phyloP scores from a whole-genome alignment of 2,888 invertebrate genomes.

The Galeruca laticollis region DNA sequence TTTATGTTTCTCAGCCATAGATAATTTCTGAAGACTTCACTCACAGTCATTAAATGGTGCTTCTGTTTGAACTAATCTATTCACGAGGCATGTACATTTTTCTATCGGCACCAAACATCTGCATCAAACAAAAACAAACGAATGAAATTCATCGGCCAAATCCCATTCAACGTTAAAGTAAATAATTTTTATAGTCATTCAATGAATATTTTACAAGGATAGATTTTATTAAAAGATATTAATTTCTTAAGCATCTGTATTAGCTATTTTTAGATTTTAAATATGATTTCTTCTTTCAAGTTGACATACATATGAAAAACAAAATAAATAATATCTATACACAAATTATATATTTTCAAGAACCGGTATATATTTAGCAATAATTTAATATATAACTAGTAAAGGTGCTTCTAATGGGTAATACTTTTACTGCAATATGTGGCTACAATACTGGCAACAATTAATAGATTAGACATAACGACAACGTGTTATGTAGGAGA shows the following conservation, averaged over 20 bases:
- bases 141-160: constrained; percentile 1
- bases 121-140: constrained; percentile 5
- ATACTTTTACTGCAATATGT: too few species aligned
- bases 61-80: not conserved
- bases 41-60: not conserved
- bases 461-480: too few species aligned
- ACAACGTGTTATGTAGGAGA: too few species aligned
- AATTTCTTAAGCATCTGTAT: not conserved
- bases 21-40: not conserved
- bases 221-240: not conserved
- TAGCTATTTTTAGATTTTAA: not conserved
- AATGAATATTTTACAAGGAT: not conserved
- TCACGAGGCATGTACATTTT: constrained; percentile 7
- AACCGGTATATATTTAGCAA: too few species aligned
- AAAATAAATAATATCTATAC: too few species aligned
- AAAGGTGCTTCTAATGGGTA: too few species aligned
- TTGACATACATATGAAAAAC: too few species aligned
- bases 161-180: not conserved
- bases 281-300: too few species aligned
- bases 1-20: too few species aligned
- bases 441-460: too few species aligned
- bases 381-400: too few species aligned
- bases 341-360: too few species aligned
- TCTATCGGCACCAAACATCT: constrained; percentile 13
- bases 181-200: constrained; percentile 6